Conservation (phyloP, 2,797 vertebrate genomes). For the Acanthornis magna region DNA sequence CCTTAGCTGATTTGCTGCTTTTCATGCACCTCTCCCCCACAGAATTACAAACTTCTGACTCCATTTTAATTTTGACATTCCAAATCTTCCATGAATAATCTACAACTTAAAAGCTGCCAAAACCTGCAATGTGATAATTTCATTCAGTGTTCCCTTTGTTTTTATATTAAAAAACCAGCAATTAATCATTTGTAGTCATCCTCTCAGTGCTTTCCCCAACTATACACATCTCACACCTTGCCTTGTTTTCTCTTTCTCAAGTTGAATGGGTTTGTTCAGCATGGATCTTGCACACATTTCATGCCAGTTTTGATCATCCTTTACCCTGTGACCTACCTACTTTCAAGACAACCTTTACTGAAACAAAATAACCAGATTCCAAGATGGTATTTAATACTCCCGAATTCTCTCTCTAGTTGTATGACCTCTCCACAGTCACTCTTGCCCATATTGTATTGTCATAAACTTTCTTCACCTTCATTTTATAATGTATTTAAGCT, state of each 20-base stretch:
- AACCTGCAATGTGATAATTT: neutral
- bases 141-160: neutral
- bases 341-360: neutral
- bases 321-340: neutral
- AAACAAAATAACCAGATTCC: neutral
- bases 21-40: neutral
- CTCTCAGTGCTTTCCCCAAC: neutral
- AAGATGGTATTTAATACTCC: neutral
- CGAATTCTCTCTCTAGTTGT: neutral
- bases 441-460: neutral
- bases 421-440: neutral
- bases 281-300: neutral
- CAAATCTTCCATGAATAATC: neutral
- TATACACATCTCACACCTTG: neutral
- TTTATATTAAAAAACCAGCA: neutral
- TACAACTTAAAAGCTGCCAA: neutral
- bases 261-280: neutral
- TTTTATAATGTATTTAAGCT: neutral
- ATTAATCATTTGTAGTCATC: neutral
- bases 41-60: neutral
- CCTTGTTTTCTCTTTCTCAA: neutral
- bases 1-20: neutral
- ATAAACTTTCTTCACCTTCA: neutral
- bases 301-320: neutral
- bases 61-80: neutral